These are phyloP conservation scores for Cyclargus thomasi DNA, from an alignment of 1,140 invertebrate genomes.

Conservation along the genomic window DNA sequence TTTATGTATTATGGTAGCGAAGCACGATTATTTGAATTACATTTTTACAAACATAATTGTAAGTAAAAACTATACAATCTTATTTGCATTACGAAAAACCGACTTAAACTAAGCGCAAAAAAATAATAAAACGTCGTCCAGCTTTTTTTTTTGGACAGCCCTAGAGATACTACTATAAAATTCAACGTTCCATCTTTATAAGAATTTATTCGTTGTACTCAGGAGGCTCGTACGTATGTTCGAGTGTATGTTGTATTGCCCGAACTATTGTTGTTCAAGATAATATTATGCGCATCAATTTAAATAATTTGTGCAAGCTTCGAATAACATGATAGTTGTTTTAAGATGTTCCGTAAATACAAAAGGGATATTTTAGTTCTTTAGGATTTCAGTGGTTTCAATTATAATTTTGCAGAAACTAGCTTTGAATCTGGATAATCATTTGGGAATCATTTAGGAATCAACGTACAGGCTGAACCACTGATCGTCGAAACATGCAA, in stretches of 20 bases:
- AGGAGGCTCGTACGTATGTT: not conserved
- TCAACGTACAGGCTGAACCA: too few relatives aligned
- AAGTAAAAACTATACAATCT: too few relatives aligned
- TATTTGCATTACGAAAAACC: too few relatives aligned
- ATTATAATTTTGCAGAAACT: not conserved
- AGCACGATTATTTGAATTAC: too few relatives aligned
- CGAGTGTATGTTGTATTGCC: not conserved
- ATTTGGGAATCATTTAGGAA: too few relatives aligned
- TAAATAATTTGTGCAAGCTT: conserved; percentile 4
- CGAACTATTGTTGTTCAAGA: not conserved
- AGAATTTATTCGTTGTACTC: conserved; percentile 34
- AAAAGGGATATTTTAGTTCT: too few relatives aligned
- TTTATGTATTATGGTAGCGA: too few relatives aligned
- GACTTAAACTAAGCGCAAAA: not conserved
- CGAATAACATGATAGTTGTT: not conserved
- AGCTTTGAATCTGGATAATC: too few relatives aligned
- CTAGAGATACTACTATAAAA: conserved; percentile 26
- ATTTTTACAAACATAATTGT: too few relatives aligned
- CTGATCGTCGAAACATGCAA: too few relatives aligned
- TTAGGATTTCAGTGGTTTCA: not conserved
- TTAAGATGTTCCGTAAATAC: not conserved
- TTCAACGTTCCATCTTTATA: conserved; percentile 30
- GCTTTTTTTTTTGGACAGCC: not conserved
- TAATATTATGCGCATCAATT: conserved; percentile 12
- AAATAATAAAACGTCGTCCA: not conserved